These are phyloP conservation scores for Apotomis betuletana DNA, from an alignment of 2,888 invertebrate species.

Conservation along the genomic window DNA sequence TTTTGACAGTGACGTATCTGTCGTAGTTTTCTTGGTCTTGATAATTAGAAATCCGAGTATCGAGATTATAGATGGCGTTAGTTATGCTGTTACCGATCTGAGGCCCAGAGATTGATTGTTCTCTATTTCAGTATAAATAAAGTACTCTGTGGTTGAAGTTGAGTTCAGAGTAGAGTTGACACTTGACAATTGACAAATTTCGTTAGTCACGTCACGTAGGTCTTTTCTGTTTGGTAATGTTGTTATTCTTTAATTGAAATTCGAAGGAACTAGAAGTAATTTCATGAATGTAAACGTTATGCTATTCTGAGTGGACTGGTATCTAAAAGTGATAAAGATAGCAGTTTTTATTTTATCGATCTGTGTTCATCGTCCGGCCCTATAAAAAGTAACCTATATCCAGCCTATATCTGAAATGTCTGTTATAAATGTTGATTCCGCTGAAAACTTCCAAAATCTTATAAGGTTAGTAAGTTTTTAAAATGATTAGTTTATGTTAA, in stretches of 20 bases:
- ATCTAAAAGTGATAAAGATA: neutral
- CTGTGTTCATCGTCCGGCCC: conserved; percentile 24
- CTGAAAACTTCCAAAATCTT: conserved; percentile 79
- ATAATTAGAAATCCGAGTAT: no score
- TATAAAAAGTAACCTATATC: conserved; percentile 52
- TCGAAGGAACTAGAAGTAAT: conserved; percentile 19
- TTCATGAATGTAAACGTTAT: conserved; percentile 4
- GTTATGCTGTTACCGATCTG: no score
- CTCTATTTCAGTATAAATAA: no score
- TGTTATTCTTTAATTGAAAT: conserved; percentile 21
- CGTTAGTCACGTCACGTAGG: conserved; percentile 12
- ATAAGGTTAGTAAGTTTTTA: conserved; percentile 59
- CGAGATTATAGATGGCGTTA: no score
- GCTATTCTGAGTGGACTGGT: neutral
- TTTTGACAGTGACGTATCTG: no score
- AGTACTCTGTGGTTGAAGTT: neutral
- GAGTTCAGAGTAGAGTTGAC: no score
- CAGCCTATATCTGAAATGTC: conserved; percentile 76
- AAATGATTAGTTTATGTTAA: neutral
- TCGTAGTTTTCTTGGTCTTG: no score
- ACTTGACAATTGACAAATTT: conserved; percentile 14
- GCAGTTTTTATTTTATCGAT: conserved; percentile 8
- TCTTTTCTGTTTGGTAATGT: conserved; percentile 13
- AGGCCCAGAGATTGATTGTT: no score
- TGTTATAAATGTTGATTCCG: conserved; percentile 74